Evolutionary conservation across 2,888 invertebrate genomes (phyloP), one percentile per base, ranked within the genome.

Genomic region (Isoperla grammatica): DNA sequence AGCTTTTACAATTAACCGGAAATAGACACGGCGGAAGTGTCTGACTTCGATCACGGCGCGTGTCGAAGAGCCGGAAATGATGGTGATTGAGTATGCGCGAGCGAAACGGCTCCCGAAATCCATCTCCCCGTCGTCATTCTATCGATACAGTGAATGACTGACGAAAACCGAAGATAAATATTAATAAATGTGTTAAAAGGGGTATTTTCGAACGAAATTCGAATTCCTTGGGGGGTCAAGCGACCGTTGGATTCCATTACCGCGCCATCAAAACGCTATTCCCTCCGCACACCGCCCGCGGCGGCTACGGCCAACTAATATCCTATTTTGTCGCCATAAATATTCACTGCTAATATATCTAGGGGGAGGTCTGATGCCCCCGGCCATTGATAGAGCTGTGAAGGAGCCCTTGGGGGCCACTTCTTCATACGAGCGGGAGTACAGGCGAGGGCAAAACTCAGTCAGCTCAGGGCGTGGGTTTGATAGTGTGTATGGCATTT

Each of bases 271-370:
- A 61, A 62, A 43, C 57, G 50, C 59, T 48, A 62, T 62, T 45
- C 56, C 53, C 54, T 42, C 56, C 35, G 13, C 42, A 37, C 19
- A 45, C 40, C 42, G n/a, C 40, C 53, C 20, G 53, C 20, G 19
- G 53, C 19, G 29, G 45, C 20, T 22, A 49, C 59, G 37, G 62
- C 50, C 63, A 58, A 48, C 58, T 60, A 63, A 63, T 63, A 63
- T 63, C 63, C 63, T 63, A 62, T 62, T 62, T 60, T 56, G 60
- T 60, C 63, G 60, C 42, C 56, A 60, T 60, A 60, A 60, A 62
- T 60, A 63, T 63, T 50, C 54, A 20, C 55, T 42, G 50, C 50
- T 50, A 57, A 56, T 60, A 60, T 50, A 50, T 56, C 39, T 12
- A 37, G 20, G 39, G 53, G 53, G 53, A 15, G n/a, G 39, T 39